Percentiles rank a stretch among this genome's conserved stretches.
Conservation (phyloP, 2,113 vertebrate species). For the Epinephelus moara region DNA sequence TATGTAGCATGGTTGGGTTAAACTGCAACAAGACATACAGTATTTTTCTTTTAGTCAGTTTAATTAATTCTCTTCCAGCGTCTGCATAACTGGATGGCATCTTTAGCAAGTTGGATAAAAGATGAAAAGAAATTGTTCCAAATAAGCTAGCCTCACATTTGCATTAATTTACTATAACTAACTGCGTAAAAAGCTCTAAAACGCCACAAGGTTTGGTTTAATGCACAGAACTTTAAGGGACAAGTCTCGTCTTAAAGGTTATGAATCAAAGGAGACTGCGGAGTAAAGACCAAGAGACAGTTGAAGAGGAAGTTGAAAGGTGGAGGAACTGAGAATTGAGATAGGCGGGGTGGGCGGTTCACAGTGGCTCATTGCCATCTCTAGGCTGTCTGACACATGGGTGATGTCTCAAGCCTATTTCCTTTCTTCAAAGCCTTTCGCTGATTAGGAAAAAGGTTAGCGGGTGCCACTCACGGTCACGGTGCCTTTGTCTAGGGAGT, state of each 20-base stretch:
- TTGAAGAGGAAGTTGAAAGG: conserved; percentile 56
- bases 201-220: background rate
- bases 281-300: conserved; percentile 38
- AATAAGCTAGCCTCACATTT: background rate
- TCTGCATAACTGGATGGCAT: background rate
- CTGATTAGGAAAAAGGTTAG: conserved; percentile 75
- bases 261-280: conserved; percentile 29
- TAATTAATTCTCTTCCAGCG: conserved; percentile 6
- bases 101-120: background rate
- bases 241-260: conserved; percentile 17
- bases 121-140: background rate
- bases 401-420: conserved; percentile 58
- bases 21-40: background rate
- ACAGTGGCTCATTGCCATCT: conserved; percentile 44
- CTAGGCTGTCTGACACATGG: conserved; percentile 46
- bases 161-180: background rate
- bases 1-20: background rate
- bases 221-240: background rate
- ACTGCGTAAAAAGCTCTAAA: background rate
- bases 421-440: conserved; percentile 70
- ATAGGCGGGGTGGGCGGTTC: conserved; percentile 39
- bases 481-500: conserved; percentile 70
- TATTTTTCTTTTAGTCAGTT: background rate
- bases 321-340: conserved; percentile 41
- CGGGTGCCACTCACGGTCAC: conserved; percentile 66